Evolutionary conservation across 2,797 vertebrate species (phyloP).

Genomic region (Momotus momota): DNA sequence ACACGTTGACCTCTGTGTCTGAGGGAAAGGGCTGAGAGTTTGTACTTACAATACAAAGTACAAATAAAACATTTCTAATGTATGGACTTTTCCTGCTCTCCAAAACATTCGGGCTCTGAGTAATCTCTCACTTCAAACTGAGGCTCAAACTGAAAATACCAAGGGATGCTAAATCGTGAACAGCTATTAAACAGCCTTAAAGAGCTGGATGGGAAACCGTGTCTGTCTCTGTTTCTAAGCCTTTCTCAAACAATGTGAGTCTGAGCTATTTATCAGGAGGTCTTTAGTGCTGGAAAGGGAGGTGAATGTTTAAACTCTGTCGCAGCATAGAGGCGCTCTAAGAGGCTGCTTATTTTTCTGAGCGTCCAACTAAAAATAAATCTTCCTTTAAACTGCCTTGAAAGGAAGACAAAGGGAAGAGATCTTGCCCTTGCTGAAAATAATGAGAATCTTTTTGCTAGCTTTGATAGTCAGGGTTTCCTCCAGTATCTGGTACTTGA

Average conservation of each 20-base stretch:
- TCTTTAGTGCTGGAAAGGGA: constrained; percentile 2
- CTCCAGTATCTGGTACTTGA: not conserved
- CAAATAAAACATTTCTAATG: not conserved
- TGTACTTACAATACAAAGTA: not conserved
- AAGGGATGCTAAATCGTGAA: constrained; percentile 21
- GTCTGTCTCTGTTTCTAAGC: not conserved
- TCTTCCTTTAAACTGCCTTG: constrained; percentile 30
- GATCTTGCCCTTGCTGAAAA: not conserved
- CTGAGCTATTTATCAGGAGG: constrained; percentile 29
- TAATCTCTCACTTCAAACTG: constrained; percentile 35
- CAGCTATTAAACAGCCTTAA: constrained; percentile 32
- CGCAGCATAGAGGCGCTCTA: constrained; percentile 24
- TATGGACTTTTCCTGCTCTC: not conserved
- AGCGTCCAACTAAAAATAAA: constrained; percentile 22
- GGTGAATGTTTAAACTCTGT: constrained; percentile 10
- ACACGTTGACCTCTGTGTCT: not conserved
- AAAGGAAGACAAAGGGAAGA: not conserved
- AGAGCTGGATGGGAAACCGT: not conserved
- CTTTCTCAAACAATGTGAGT: not conserved
- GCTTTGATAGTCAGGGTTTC: not conserved
- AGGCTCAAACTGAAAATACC: constrained; percentile 33
- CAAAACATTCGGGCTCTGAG: not conserved
- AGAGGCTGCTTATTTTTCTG: constrained; percentile 29
- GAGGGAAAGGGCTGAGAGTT: not conserved
- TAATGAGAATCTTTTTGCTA: not conserved